Evolutionary conservation across 2,113 vertebrate genomes (phyloP).

Genomic region (Prionailurus viverrinus): DNA sequence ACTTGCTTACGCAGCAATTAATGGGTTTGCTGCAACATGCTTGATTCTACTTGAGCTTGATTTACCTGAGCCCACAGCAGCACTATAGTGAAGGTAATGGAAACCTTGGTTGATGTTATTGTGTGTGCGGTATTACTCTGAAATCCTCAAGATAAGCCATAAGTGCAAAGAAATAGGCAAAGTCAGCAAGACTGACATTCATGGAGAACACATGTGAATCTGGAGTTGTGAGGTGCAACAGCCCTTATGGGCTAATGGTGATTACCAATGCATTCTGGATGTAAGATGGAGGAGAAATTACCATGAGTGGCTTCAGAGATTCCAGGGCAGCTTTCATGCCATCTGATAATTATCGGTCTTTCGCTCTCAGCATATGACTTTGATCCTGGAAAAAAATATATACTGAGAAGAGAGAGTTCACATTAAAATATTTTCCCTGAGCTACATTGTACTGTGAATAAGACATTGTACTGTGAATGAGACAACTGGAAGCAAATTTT

Average conservation of each 20-base stretch:
- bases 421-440: slow-evolving; percentile 25
- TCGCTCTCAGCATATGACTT: not conserved
- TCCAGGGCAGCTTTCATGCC: not conserved
- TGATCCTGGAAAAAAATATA: not conserved
- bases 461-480: slow-evolving; percentile 24
- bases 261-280: not conserved
- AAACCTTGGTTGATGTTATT: not conserved
- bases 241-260: not conserved
- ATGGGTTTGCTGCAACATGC: not conserved
- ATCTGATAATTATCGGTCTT: slow-evolving; percentile 8
- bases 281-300: not conserved
- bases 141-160: slow-evolving; percentile 8
- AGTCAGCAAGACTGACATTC: not conserved
- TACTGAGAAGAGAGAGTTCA: slow-evolving; percentile 21
- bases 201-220: not conserved
- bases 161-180: slow-evolving; percentile 41
- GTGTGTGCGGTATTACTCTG: not conserved
- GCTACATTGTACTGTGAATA: slow-evolving; percentile 3
- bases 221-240: not conserved
- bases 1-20: not conserved
- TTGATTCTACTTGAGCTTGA: not conserved
- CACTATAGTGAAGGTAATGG: not conserved
- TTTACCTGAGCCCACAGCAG: slow-evolving; percentile 21
- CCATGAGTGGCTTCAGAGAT: not conserved
- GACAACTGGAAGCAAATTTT: slow-evolving; percentile 3